Evolutionary conservation across 2,797 vertebrate species (phyloP).

Genomic region (Leptodactylus fallax): DNA sequence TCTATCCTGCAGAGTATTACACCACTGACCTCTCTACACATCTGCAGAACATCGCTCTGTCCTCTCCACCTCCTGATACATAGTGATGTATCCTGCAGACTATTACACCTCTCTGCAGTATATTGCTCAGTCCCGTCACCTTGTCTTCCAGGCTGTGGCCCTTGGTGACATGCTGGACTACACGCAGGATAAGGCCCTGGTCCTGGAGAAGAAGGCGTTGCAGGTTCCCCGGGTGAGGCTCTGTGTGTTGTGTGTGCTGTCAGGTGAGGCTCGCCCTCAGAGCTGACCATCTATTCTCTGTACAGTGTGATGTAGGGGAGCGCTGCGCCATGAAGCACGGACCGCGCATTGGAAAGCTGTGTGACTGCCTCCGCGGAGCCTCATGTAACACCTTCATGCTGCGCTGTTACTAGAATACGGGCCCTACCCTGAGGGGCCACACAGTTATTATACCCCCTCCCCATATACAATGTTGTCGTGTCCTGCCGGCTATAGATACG

Average conservation of each 20-base stretch:
- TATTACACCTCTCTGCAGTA: neutral
- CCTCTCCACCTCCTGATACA: too few species aligned
- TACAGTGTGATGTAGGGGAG: conserved; percentile 81
- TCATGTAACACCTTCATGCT: conserved; percentile 85
- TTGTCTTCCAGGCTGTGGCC: conserved; percentile 20
- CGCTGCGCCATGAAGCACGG: conserved; percentile 84
- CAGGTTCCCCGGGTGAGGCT: conserved; percentile 58
- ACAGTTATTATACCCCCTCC: too few species aligned
- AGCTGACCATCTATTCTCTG: conserved; percentile 8
- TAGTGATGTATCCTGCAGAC: too few species aligned
- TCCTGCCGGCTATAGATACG: too few species aligned
- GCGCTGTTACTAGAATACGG: conserved; percentile 77
- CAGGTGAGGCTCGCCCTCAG: neutral
- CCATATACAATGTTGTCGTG: too few species aligned
- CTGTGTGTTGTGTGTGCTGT: neutral
- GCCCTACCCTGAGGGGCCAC: neutral
- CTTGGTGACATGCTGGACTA: conserved; percentile 47
- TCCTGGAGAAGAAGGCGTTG: conserved; percentile 41
- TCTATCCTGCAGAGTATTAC: too few species aligned
- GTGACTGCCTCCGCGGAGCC: conserved; percentile 82
- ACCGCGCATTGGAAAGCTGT: conserved; percentile 82
- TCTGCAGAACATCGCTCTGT: too few species aligned
- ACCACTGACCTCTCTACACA: too few species aligned
- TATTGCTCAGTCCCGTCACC: neutral
- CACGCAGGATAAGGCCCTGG: conserved; percentile 10